Conservation (phyloP, 2,888 invertebrate genomes). For the Aromia moschata region DNA sequence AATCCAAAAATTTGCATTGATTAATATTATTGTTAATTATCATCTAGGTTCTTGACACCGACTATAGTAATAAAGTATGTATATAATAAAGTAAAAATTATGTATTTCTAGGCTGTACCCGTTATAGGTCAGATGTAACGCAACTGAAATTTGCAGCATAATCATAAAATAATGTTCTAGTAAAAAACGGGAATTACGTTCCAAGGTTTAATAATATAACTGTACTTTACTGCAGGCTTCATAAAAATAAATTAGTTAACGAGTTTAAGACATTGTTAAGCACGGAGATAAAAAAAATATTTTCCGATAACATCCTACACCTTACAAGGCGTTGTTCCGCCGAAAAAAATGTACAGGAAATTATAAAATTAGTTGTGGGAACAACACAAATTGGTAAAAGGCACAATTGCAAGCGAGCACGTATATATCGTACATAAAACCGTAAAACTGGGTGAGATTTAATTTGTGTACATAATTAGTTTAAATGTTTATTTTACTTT, state of each 20-base stretch:
- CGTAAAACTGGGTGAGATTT: slow-evolving; percentile 16
- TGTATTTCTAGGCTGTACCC: too few relatives aligned
- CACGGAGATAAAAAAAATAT: background rate
- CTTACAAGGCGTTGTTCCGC: too few relatives aligned
- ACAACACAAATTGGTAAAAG: background rate
- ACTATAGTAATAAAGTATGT: too few relatives aligned
- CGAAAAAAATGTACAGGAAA: too few relatives aligned
- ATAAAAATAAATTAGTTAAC: slow-evolving; percentile 10
- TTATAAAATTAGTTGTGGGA: too few relatives aligned
- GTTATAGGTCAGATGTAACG: too few relatives aligned
- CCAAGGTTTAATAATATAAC: background rate
- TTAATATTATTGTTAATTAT: too few relatives aligned
- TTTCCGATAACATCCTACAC: background rate
- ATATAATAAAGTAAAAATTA: too few relatives aligned
- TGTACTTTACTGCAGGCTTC: background rate
- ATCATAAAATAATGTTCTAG: background rate
- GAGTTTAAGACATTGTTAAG: background rate
- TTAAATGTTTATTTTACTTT: slow-evolving; percentile 39
- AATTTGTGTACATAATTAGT: slow-evolving; percentile 37
- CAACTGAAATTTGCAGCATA: background rate
- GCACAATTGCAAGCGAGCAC: slow-evolving; percentile 3
- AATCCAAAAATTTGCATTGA: too few relatives aligned
- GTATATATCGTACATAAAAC: slow-evolving; percentile 2
- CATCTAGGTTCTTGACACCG: too few relatives aligned
- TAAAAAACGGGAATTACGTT: background rate